These are phyloP conservation scores for Torymus auratus DNA, from an alignment of 2,888 invertebrate species.

Conservation along the genomic window DNA sequence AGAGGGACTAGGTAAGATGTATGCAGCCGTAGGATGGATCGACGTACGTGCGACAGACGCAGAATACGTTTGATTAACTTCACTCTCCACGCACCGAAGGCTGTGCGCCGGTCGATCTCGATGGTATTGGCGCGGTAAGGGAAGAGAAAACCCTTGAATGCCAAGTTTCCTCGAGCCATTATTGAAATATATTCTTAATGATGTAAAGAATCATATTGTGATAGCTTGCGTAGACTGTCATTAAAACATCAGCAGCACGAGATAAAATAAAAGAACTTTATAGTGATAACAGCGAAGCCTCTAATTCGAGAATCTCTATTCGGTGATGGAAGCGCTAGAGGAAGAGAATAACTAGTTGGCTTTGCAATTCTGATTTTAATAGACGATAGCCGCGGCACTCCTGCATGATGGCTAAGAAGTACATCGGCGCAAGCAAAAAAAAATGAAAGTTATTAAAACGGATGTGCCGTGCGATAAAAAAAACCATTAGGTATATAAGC, in stretches of 20 bases:
- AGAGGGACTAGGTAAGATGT: not conserved
- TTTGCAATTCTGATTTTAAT: conserved; percentile 51
- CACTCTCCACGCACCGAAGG: conserved; percentile 2
- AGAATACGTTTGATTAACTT: conserved; percentile 22
- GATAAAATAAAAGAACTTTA: not conserved
- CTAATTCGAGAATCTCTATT: conserved; percentile 2
- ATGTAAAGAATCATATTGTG: not conserved
- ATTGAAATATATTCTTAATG: too few species aligned
- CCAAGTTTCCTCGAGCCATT: not conserved
- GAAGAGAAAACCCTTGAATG: not conserved
- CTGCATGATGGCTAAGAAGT: conserved; percentile 3
- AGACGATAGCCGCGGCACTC: conserved; percentile 21
- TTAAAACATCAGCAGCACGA: not conserved
- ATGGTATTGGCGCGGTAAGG: not conserved
- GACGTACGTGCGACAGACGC: not conserved
- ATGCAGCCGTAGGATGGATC: too few species aligned
- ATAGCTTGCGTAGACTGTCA: not conserved
- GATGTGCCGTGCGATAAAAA: conserved; percentile 38
- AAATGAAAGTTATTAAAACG: conserved; percentile 47
- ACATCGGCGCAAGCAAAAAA: conserved; percentile 12
- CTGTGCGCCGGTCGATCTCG: too few species aligned
- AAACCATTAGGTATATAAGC: conserved; percentile 31
- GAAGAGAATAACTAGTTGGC: conserved; percentile 17
- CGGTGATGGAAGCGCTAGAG: conserved; percentile 13
- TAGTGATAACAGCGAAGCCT: not conserved